Base-by-base conservation (phyloP, 2,888 invertebrate species). In the Seira musarum region DNA sequence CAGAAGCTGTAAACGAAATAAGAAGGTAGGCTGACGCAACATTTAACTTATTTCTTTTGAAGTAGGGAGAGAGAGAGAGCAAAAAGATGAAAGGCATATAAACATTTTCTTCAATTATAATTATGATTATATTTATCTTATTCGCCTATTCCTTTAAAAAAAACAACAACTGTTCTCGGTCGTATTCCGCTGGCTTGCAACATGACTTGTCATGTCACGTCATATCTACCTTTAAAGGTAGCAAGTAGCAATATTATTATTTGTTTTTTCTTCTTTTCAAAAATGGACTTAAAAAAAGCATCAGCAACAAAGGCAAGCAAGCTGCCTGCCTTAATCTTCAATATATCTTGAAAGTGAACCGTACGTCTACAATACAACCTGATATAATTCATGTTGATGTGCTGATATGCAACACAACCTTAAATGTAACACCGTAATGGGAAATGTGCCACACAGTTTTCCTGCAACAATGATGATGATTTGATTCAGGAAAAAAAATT, bases 1-100 rank as follows among this genome's bases (percentile, higher is more conserved):
- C 67, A 46, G 46, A 67, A 57, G 57, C 15, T 10, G 46, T 19
- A 67, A 67, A 67, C 19, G 46, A 21, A 67, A n/a, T 22, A 67
- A 40, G 40, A 40, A 13, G 40, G 13, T 40, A 13, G 66, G 10
- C 19, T 67, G 67, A 67, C 17, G 67, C 49, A 67, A 67, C 19
- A 13, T 40, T 40, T n/a, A n/a, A 40, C 13, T 40, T 40, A 40
- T 40, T 40, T 13, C 40, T 6, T 40, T 40, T 40, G n/a, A n/a
- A n/a, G n/a, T n/a, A n/a, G n/a, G n/a, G n/a, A n/a, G n/a, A n/a
- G n/a, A n/a, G n/a, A 63, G 30, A 65, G 65, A 35, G 65, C 49
- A 21, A 67, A 49, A 66, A 46, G 21, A 40, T 22, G 17, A 67
- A 67, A 40, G 40, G 22, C 40, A 8, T 40, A 8, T 6, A 40